Base-by-base conservation (phyloP, 2,888 invertebrate genomes). In the Cheilosia vernalis region DNA sequence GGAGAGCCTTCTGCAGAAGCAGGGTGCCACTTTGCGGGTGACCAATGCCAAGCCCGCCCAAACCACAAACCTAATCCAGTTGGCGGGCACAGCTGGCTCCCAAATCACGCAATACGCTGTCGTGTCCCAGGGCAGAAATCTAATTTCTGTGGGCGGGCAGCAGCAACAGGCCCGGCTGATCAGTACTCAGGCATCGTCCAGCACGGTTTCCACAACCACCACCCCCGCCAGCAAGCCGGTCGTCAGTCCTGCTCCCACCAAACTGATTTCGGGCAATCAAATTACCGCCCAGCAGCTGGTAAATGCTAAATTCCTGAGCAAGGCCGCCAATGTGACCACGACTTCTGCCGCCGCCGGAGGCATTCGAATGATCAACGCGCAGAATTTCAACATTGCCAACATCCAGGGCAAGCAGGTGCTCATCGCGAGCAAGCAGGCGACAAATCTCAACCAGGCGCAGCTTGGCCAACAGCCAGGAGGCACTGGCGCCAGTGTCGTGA, bases 341-440 rank as follows among this genome's bases (percentile, higher is more conserved):
- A 51, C 73, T 2, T 69, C 87, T 30, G 67, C 88, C 30, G 67
- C 88, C 30, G 67, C 88, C 13, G 87, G 87, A 2, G 88, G 89
- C 40, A 92, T 93, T 66, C 91, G 94, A 15, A 93, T 94, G 92
- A 92, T 93, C 19, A 93, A 93, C 88, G 91, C 93, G 1, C 87
- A 93, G 17, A 89, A 89, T 82, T 88, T 90, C 17, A 90, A 94
- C 88, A 89, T 94, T 73, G 93, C 94, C 1, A 93, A 93, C 74
- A 91, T 94, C 37, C 93, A 93, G 58, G 94, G 94, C 7, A 94
- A 94, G 89, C 94, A 93, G 30, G 93, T 94, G 15, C 90, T 94
- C 61, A 90, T 94, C 58, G 93, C 94, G 0, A 93, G 93, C 87
- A 92, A 93, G 88, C 90, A 87, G 27, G 42, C 61, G 37, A 51